Evolutionary conservation across 2,797 vertebrate genomes (phyloP), one percentile per base, ranked within the genome.

Genomic region (Hydrophis major): DNA sequence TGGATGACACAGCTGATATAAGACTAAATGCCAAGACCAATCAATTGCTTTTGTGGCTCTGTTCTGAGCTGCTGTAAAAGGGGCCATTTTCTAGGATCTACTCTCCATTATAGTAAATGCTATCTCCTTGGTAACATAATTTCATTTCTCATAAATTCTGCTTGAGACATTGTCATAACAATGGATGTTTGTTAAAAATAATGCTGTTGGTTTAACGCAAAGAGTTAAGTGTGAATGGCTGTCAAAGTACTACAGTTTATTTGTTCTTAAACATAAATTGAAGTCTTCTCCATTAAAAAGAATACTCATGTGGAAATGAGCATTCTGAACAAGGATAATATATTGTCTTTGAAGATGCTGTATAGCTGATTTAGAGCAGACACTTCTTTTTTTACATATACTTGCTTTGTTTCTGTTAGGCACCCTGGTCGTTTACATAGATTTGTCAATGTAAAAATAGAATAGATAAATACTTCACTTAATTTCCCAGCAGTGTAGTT

Each of bases 21-120:
- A 98, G 98, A 98, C 98, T 98, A 98, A 98, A 98, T 98, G 98
- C 98, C 98, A 99, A 98, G 98, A 99, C 98, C 98, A 99, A 99
- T 99, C 98, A 98, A 98, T 98, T 98, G 98, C 98, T 98, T 98
- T 98, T 98, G 98, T 98, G 98, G 97, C 98, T 98, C 97, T 98
- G 97, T 97, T 97, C 98, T 98, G 98, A 97, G 97, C 97, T 97
- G 98, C 98, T 98, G 98, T 98, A 98, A 98, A 98, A 98, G 97
- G 98, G 98, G 98, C 98, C 98, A 98, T 98, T 98, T 98, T 98
- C 98, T 98, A 97, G 98, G 98, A 98, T 98, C 98, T 98, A 98
- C 98, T 98, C 97, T 98, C 98, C 98, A 98, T 98, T 98, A 98
- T 98, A 98, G 98, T 98, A 98, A 98, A 98, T 98, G 98, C 98